Percentiles rank a stretch among this genome's conserved stretches.
These are phyloP conservation scores for Mimumesa dahlbomi DNA, from an alignment of 2,888 invertebrate genomes.

Conservation along the genomic window DNA sequence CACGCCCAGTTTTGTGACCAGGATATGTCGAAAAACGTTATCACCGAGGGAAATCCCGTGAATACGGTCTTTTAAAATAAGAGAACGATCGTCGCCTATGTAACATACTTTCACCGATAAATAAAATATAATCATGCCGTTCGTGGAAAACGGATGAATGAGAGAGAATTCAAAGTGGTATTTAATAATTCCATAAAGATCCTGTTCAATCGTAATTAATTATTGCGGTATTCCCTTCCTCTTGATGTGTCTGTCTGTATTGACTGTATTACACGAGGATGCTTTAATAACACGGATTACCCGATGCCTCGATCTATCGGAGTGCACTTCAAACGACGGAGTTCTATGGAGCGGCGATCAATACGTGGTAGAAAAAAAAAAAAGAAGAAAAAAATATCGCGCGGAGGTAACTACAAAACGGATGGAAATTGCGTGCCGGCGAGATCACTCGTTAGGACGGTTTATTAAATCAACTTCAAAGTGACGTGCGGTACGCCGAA, in stretches of 20 bases:
- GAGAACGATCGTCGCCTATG: too few relatives aligned
- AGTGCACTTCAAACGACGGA: constrained; percentile 11
- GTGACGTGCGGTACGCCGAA: constrained; percentile 9
- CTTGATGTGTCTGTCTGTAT: too few relatives aligned
- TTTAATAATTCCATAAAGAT: too few relatives aligned
- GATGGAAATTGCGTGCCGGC: constrained; percentile 19
- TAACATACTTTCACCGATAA: too few relatives aligned
- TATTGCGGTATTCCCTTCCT: too few relatives aligned
- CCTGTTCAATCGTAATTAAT: too few relatives aligned
- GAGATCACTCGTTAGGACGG: constrained; percentile 1
- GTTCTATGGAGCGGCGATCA: constrained; percentile 23
- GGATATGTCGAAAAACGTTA: neutral
- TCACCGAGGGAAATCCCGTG: neutral
- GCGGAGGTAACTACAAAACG: constrained; percentile 7
- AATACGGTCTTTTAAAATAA: too few relatives aligned
- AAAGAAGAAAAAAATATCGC: neutral
- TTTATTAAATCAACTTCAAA: constrained; percentile 43
- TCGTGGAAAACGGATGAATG: neutral
- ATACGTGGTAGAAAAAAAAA: constrained; percentile 4
- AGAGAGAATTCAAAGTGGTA: too few relatives aligned
- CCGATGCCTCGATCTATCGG: neutral
- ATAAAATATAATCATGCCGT: too few relatives aligned
- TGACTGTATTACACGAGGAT: neutral
- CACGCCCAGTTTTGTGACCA: constrained; percentile 43
- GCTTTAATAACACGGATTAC: constrained; percentile 9